Evolutionary conservation across 2,888 invertebrate species (phyloP), one percentile per base, ranked within the genome.

Genomic region (Crepidodera aurea): DNA sequence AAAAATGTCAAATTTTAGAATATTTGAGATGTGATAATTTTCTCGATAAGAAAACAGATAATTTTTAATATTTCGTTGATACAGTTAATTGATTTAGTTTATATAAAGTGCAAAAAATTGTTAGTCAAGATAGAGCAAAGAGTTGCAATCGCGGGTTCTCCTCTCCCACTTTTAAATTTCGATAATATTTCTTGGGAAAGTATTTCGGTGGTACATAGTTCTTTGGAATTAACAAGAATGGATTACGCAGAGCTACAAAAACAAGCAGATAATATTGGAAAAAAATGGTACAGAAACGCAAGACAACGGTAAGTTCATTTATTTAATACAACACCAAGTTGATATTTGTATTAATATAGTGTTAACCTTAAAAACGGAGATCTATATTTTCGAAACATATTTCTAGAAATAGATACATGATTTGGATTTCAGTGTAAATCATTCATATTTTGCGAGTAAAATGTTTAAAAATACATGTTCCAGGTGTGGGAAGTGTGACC

Each of bases 201-300:
- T n/a, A n/a, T n/a, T n/a, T 8, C 6, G 7, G 12, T 15, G 3
- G 7, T 42, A 50, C 5, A 0, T 32, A 32, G 29, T 27, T 8
- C 48, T 48, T 15, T 37, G 5, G 48, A 48, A 15, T 19, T 46
- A 12, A 12, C 22, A 22, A 48, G 51, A 7, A 65, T 65, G 64
- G 68, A 68, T 63, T 68, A 66, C 62, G 65, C 68, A 7, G 63
- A 68, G 63, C 34, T 66, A 55, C 66, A 68, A 57, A 59, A 69
- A 58, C 62, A 62, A 27, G 67, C 65, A 1, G 71, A 71, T 51
- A 63, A 50, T 18, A 63, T 66, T 29, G 80, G 79, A 53, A 83
- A 79, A 69, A 85, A 85, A 73, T 85, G 83, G 82, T 85, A 85
- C 73, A 79, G 85, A 55, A 83, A 84, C 69, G 84, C 84, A 25